Percentiles rank a stretch among this genome's conserved stretches.
Conservation (phyloP, 2,113 vertebrate genomes). For the Trichechus manatus region DNA sequence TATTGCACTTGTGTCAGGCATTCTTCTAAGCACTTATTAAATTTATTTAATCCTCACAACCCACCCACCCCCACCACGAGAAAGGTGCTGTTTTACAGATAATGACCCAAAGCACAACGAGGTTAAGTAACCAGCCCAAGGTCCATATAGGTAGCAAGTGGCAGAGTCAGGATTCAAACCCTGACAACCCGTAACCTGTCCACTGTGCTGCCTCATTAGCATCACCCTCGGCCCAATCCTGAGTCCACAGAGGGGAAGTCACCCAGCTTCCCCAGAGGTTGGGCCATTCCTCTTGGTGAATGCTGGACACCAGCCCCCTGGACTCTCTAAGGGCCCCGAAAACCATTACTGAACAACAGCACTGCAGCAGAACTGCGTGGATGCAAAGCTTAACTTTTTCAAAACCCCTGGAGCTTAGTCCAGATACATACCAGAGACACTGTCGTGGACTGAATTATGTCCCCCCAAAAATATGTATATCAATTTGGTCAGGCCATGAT, state of each 20-base stretch:
- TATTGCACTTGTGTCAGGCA: neutral
- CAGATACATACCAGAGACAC: neutral
- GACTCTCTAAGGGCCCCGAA: neutral
- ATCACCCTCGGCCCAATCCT: neutral
- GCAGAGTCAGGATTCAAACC: neutral
- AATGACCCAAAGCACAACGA: neutral
- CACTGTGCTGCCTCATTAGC: neutral
- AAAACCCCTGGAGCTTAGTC: neutral
- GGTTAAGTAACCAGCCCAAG: neutral
- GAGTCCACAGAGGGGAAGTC: constrained; percentile 5
- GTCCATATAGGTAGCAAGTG: neutral
- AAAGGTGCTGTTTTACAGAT: neutral
- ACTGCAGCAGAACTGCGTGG: neutral
- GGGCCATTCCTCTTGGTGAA: neutral
- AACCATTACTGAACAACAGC: neutral
- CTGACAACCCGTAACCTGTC: neutral
- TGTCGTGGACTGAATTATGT: too few relatives aligned
- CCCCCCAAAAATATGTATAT: too few relatives aligned
- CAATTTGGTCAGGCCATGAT: too few relatives aligned
- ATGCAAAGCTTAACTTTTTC: neutral
- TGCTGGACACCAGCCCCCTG: neutral
- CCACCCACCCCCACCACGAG: neutral
- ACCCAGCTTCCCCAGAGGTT: neutral
- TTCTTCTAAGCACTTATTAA: neutral
- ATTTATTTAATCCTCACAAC: neutral